Evolutionary conservation across 2,888 invertebrate genomes (phyloP).

Genomic region (Tromatobia lineatoria): DNA sequence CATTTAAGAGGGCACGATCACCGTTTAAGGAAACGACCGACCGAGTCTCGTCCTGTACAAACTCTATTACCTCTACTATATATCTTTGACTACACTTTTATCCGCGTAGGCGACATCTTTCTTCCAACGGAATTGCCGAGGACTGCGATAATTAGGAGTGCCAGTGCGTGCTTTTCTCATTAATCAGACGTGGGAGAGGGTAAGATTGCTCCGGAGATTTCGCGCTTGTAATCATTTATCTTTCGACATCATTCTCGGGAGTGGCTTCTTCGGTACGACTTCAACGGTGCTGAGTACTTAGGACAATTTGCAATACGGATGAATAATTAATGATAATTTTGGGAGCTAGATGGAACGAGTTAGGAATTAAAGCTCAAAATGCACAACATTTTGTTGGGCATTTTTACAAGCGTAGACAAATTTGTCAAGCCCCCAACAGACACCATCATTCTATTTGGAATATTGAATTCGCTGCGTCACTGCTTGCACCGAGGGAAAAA

Average conservation of each 20-base stretch:
- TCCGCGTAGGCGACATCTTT: conserved; percentile 23
- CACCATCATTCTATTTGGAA: background rate
- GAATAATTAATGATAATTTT: conserved; percentile 31
- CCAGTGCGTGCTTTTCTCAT: conserved; percentile 66
- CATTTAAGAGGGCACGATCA: conserved; percentile 67
- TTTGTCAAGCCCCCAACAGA: background rate
- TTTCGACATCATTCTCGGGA: conserved; percentile 32
- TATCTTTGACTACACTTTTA: conserved; percentile 37
- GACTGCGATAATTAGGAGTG: conserved; percentile 67
- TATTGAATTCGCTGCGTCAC: background rate
- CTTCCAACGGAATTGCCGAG: conserved; percentile 64
- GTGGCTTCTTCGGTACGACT: conserved; percentile 39
- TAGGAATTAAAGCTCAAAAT: background rate
- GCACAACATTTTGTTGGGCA: background rate
- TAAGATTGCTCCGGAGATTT: conserved; percentile 57
- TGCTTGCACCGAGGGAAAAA: background rate
- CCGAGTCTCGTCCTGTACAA: conserved; percentile 51
- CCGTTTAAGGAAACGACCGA: conserved; percentile 70
- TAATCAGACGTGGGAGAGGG: conserved; percentile 61
- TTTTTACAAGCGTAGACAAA: background rate
- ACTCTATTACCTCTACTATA: conserved; percentile 37
- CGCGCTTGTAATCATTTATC: conserved; percentile 62
- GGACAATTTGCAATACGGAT: conserved; percentile 58
- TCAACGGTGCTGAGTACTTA: conserved; percentile 23
- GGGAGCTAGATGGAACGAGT: background rate